Evolutionary conservation across 1,140 invertebrate genomes (phyloP), one percentile per base, ranked within the genome.

Genomic region (Kradibia gibbosae): DNA sequence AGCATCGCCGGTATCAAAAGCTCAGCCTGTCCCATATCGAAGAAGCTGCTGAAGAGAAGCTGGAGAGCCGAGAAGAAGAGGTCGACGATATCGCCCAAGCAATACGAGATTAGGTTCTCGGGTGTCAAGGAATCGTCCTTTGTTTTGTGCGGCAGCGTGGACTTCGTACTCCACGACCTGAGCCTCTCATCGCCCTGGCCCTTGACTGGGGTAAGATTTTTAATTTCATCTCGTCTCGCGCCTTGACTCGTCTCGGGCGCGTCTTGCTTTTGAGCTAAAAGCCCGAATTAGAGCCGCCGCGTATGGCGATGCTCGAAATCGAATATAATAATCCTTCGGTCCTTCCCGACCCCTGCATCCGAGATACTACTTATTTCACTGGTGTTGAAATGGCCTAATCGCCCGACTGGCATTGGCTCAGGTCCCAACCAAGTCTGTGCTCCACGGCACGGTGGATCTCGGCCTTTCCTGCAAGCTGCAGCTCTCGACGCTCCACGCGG

Each of bases 361-460:
- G n/a, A n/a, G n/a, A n/a, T n/a, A n/a, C n/a, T n/a, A n/a, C n/a
- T n/a, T n/a, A n/a, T n/a, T n/a, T n/a, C n/a, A n/a, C n/a, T n/a
- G n/a, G n/a, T n/a, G n/a, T n/a, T n/a, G n/a, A n/a, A n/a, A n/a
- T n/a, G n/a, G n/a, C n/a, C n/a, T n/a, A n/a, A n/a, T n/a, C n/a
- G n/a, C n/a, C n/a, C n/a, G n/a, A n/a, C n/a, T n/a, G n/a, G n/a
- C n/a, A n/a, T 45, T 13, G 15, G 3, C 50, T 4, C 48, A 85
- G 85, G 84, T 90, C 2, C 86, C 86, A 20, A 57, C 73, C 17
- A 84, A 85, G 45, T 87, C 88, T 0, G 77, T 87, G 10, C 82
- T 91, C 7, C 72, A 87, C 22, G 87, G 86, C 31, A 85, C 83
- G 3, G 85, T 92, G n/a, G 85, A 87, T 31, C 53, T 91, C 10